Base-by-base conservation (phyloP, 2,113 vertebrate genomes). In the Rhinolophus ferrumequinum region DNA sequence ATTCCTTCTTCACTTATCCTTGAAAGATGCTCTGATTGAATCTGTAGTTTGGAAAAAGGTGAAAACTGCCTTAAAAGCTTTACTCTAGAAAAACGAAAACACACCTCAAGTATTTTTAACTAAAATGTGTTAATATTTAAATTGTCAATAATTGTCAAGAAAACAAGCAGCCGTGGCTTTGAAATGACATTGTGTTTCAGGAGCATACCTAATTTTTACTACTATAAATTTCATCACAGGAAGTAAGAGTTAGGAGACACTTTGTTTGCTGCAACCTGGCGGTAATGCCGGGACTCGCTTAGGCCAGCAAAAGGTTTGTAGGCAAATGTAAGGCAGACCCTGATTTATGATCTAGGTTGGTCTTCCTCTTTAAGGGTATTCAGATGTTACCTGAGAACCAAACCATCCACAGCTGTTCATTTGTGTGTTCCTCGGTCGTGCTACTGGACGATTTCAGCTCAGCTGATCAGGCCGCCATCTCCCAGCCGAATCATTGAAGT, bases 1-100 rank as follows among this genome's bases (percentile, higher is more conserved):
- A 82, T 62, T 72, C n/a, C n/a, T 90, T 70, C 35, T 92, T 92
- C 88, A 54, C n/a, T 90, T 86, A 85, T 77, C 21, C 19, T 94
- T 93, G 38, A 73, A 79, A 84, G 75, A 81, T 77, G 52, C 26
- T 82, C 64, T 92, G 62, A 75, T 35, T 35, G 64, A 77, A 70
- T 79, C 35, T 54, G 8, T 47, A 82, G 50, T 79, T 72, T 79
- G 41, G 12, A 62, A 92, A 70, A 86, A 58, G 33, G 6, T 64
- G 4, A 84, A 75, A 86, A 66, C 2, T 44, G 60, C n/a, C 38
- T 44, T 70, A 52, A 77, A 76, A 72, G 22, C 5, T 58, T 93
- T 44, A 52, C 47, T 60, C 38, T 69, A 92, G 38, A 33, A 76
- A 90, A 79, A 75, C 6, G 41, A 62, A 50, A 50, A 10, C 2